Conservation (phyloP, 1,140 invertebrate species). For the Lepidurus couesii region DNA sequence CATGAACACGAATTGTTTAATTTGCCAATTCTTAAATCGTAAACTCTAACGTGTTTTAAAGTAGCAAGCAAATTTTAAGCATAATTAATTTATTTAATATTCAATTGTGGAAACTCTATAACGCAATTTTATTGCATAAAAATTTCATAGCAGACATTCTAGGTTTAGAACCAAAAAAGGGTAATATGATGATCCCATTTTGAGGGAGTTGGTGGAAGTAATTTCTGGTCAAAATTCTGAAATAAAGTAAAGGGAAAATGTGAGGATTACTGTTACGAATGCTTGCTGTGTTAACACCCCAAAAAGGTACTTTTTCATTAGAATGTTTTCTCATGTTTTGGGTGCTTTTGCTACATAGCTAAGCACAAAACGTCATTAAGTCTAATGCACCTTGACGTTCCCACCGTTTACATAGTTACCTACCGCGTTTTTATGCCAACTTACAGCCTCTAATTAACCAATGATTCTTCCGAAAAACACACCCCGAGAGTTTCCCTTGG, state of each 20-base stretch:
- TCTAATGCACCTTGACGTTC: constrained; percentile 21
- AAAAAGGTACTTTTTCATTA: background rate
- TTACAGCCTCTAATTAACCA: constrained; percentile 22
- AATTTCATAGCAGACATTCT: too few relatives aligned
- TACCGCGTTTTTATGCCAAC: constrained; percentile 19
- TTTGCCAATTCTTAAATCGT: too few relatives aligned
- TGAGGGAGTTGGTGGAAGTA: background rate
- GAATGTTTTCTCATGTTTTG: background rate
- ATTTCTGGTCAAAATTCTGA: background rate
- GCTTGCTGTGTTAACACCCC: background rate
- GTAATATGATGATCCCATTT: too few relatives aligned
- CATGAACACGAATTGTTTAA: too few relatives aligned
- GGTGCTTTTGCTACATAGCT: background rate
- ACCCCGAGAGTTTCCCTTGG: background rate
- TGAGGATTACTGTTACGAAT: constrained; percentile 5
- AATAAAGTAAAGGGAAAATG: background rate
- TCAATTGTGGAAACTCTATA: too few relatives aligned
- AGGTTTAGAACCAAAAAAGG: too few relatives aligned
- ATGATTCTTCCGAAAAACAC: constrained; percentile 10
- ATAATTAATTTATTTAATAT: too few relatives aligned
- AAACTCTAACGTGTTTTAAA: too few relatives aligned
- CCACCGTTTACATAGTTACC: constrained; percentile 18
- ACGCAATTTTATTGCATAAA: too few relatives aligned
- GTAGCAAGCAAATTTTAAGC: too few relatives aligned
- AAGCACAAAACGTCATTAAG: constrained; percentile 8